Base-by-base conservation (phyloP, 1,140 invertebrate genomes). In the Bombus polaris region DNA sequence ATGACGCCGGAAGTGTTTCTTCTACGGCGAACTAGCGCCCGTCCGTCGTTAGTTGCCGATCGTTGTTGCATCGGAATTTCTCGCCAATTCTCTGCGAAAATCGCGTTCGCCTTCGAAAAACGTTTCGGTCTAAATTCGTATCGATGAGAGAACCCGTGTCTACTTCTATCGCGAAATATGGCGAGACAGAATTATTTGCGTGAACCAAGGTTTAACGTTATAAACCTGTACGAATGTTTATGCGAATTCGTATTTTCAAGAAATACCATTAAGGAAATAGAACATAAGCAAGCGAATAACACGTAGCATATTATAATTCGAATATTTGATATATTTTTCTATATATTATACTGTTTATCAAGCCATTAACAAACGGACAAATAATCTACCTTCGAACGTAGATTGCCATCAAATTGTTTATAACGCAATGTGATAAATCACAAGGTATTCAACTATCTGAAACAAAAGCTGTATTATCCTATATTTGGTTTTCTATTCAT, bases 1-100 rank as follows among this genome's bases (percentile, higher is more conserved):
- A 88, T 39, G 83, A 88, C 77, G 76, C 81, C 81, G 53, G 53
- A 71, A 84, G 59, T 71, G 66, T 68, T 77, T 87, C 85, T 89
- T 86, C 53, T 12, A 6, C 42, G 59, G 73, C 65, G 32, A 35
- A 37, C 65, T 42, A 44, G 22, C 44, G 68, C 39, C 28, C 28
- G 2, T 22, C 13, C 35, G 78, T 89, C 88, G 87, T 89, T 89
- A 88, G 68, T 62, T 66, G 47, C 57, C 68, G 71, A 83, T 87
- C 72, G 68, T 78, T 83, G 57, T 71, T 35, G n/a, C 42, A 32
- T 53, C 22, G 18, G 28, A 57, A 81, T 74, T 59, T 79, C 62
- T 76, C 47, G 37, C 37, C 37, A 22, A 42, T 77, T 39, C 37
- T n/a, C 15, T 1, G 1, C 47, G 15, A 53, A 22, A 53, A 53